Evolutionary conservation across 2,113 vertebrate genomes (phyloP), one percentile per base, ranked within the genome.

Genomic region (Upupa epops): DNA sequence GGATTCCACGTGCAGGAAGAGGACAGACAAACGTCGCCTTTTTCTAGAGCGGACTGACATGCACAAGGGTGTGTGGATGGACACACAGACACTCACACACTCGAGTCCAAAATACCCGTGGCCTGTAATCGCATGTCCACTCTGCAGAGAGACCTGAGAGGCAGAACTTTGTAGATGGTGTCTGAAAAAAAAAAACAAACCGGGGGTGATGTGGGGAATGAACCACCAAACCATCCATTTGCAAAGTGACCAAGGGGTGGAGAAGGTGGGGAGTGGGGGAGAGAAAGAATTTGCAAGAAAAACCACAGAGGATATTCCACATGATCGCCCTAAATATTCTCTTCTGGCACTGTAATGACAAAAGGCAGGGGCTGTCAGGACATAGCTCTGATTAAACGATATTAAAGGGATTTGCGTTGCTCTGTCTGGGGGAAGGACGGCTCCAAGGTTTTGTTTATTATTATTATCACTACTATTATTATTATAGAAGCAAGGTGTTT

Each of bases 1-100:
- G 98, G 97, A 97, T 97, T 97, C 95, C 24, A 78, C 56, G 28
- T 94, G 94, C 71, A 85, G 88, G 88, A 92, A 91, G 72, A 96
- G 91, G 90, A 92, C 19, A 81, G 95, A 91, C 90, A 94, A 95
- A 92, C 89, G 73, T 79, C 11, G 83, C 80, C 58, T 72, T 59
- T 86, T 83, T 76, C 83, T 46, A n/a, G 79, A 86, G 68, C 64
- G 4, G 60, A 7, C 61, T 58, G 80, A 46, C 65, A 36, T 11
- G 40, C 86, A 89, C 66, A 52, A 25, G 40, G 46, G 40, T 45
- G 88, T 89, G 83, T 78, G 60, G 61, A 8, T 24, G 18, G 54
- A 85, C 42, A 46, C n/a, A 54, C 46, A 61, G 20, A 73, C 6
- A 6, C 40, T 42, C 46, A 61, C 26, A 73, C 6, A 6, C 40